These are phyloP conservation scores for Orthochromis indermauri DNA, from an alignment of 2,113 vertebrate species.

Conservation along the genomic window DNA sequence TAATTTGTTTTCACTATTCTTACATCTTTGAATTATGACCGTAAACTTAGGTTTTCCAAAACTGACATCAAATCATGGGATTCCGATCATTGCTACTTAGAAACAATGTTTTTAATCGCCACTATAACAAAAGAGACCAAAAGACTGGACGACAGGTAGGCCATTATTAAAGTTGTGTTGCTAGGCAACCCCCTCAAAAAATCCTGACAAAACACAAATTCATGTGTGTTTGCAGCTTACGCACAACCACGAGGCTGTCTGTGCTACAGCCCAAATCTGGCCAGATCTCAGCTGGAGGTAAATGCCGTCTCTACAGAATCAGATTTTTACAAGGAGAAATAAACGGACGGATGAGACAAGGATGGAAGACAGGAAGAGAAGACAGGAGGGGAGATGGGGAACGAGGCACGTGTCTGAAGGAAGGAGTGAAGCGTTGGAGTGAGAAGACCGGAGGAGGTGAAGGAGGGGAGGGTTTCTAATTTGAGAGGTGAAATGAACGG, in stretches of 20 bases:
- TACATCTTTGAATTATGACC: background rate
- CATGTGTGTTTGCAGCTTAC: background rate
- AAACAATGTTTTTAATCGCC: background rate
- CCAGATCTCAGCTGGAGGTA: conserved; percentile 36
- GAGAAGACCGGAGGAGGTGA: background rate
- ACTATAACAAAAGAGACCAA: background rate
- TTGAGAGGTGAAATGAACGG: background rate
- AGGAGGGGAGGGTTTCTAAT: background rate
- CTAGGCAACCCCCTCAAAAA: background rate
- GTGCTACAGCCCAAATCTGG: conserved; percentile 2
- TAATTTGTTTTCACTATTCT: background rate
- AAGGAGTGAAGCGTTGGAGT: background rate
- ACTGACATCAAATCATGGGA: background rate
- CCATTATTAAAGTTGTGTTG: background rate
- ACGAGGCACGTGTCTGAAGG: background rate
- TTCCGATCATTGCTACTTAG: background rate
- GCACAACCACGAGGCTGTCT: background rate
- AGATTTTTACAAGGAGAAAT: background rate
- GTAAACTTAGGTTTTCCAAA: background rate
- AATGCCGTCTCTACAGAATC: background rate
- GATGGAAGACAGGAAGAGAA: background rate
- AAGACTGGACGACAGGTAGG: background rate
- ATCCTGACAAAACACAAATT: background rate
- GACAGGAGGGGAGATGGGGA: background rate
- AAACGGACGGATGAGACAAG: background rate